These are phyloP conservation scores for Melospiza melodia DNA, from an alignment of 2,113 vertebrate species.

Conservation along the genomic window DNA sequence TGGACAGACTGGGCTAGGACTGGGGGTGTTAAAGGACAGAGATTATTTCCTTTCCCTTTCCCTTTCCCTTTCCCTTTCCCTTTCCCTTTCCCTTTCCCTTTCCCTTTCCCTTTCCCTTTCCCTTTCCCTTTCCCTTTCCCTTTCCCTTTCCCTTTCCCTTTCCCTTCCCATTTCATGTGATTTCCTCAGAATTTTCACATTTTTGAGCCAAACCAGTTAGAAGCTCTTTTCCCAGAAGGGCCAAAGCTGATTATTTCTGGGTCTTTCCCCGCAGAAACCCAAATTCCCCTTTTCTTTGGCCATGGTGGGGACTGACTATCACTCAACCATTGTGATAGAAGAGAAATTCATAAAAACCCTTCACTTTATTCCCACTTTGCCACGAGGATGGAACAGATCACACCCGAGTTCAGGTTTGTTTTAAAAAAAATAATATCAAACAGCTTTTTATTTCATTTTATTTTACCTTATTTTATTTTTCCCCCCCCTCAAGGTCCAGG, in stretches of 20 bases:
- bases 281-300: background rate
- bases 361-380: background rate
- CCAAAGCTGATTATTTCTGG: background rate
- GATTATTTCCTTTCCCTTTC: background rate
- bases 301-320: rapidly evolving
- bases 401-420: background rate
- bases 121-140: background rate
- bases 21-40: background rate
- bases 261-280: background rate
- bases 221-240: background rate
- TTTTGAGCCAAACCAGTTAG: background rate
- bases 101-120: no score
- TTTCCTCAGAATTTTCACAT: background rate
- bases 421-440: slow-evolving; percentile 8
- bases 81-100: background rate
- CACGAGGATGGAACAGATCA: background rate
- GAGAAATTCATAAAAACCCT: background rate
- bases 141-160: background rate
- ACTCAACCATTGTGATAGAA: rapidly evolving
- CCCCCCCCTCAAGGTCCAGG: background rate
- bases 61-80: no score
- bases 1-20: background rate
- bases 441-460: background rate
- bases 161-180: rapidly evolving
- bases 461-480: background rate